Percentiles rank a stretch among this genome's conserved stretches.
Conservation (phyloP, 2,888 invertebrate species). For the Scaptomyza parva region DNA sequence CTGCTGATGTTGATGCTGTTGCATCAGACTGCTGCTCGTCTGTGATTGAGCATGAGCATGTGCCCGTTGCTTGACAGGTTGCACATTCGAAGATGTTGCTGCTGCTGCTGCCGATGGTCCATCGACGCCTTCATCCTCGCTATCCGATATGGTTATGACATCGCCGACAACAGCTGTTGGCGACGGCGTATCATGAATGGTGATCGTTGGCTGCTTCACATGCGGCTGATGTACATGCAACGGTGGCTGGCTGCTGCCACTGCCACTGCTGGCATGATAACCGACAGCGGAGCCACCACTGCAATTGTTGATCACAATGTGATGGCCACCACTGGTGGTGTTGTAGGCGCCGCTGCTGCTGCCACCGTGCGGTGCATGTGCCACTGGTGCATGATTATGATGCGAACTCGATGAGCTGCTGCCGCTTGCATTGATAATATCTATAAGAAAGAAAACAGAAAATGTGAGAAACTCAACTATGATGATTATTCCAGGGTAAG, state of each 20-base stretch:
- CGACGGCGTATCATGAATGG: slow-evolving; percentile 97
- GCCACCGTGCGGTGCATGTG: slow-evolving; percentile 77
- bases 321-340: slow-evolving; percentile 61
- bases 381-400: slow-evolving; percentile 74
- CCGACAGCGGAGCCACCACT: slow-evolving; percentile 27
- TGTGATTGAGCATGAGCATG: slow-evolving; percentile 84
- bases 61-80: slow-evolving; percentile 80
- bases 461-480: background rate
- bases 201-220: slow-evolving; percentile 91
- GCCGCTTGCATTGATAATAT: slow-evolving; percentile 71
- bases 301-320: slow-evolving; percentile 74
- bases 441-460: slow-evolving; percentile 54
- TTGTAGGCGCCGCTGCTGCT: slow-evolving; percentile 69
- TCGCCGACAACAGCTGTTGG: slow-evolving; percentile 91
- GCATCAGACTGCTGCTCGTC: slow-evolving; percentile 81
- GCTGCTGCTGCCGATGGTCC: slow-evolving; percentile 51
- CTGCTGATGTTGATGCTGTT: slow-evolving; percentile 51
- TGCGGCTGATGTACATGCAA: slow-evolving; percentile 66
- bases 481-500: too few species aligned
- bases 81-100: slow-evolving; percentile 44
- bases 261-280: slow-evolving; percentile 53
- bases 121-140: slow-evolving; percentile 92
- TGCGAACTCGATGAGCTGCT: slow-evolving; percentile 69
- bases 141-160: slow-evolving; percentile 95
- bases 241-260: slow-evolving; percentile 53